Evolutionary conservation across 1,140 invertebrate genomes (phyloP), one percentile per base, ranked within the genome.

Genomic region (Hyles euphorbiae): DNA sequence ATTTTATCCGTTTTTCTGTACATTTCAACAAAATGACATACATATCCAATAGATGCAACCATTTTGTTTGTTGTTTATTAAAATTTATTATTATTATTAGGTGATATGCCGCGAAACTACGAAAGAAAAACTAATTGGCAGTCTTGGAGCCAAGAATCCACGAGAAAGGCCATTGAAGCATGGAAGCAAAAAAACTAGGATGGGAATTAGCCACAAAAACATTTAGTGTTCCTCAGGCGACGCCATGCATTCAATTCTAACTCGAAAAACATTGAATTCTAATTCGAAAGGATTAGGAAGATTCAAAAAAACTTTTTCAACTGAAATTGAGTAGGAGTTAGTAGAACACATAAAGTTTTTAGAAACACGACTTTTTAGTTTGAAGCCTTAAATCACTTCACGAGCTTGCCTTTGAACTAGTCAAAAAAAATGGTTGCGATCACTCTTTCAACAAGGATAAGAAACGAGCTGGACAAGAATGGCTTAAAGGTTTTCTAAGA

Each of bases 401-500:
- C 46, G 60, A 62, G 32, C 56, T 63, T 34, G 61, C 61, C 40
- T 22, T 22, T 22, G 22, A 22, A 22, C 22, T 22, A 22, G 22
- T 22, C 22, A 22, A 22, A 22, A 22, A 22, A 22, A 22, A 22
- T 22, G 47, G 57, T 32, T 50, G 55, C 46, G 53, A 43, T 55
- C 59, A 61, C 44, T 12, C 34, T n/a, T 63, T 55, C 34, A 59
- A 63, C 49, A 66, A 69, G 43, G 56, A 64, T 10, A 70, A 57
- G 7, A 57, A 72, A 63, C 56, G 32, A 7, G 83, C 82, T 45
- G 74, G 70, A 33, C 48, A 53, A 32, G 77, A 86, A 53, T 85
- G 83, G 84, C 69, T 78, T 51, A 56, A 53, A 52, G 64, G 67
- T 7, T 87, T 85, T 58, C 40, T 77, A 45, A 72, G 63, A 68